These are phyloP conservation scores for Dermatemys mawii DNA, from an alignment of 2,113 vertebrate genomes.

Conservation along the genomic window DNA sequence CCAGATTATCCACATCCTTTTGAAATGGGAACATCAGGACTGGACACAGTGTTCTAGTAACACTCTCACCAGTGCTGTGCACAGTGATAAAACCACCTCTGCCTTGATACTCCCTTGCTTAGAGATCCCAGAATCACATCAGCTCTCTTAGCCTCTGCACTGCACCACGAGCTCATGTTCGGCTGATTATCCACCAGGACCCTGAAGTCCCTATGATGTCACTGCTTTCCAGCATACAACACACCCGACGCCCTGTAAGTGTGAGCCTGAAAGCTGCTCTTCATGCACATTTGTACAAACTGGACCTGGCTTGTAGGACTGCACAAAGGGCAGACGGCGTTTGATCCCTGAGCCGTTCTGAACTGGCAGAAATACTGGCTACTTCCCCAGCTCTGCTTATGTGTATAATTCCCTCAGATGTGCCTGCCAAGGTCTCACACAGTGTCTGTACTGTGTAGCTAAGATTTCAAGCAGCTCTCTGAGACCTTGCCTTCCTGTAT, in stretches of 20 bases:
- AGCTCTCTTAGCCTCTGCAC: neutral
- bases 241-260: no score
- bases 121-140: neutral
- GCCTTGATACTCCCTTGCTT: neutral
- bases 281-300: neutral
- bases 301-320: neutral
- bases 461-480: neutral
- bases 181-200: neutral
- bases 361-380: neutral
- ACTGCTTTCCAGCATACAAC: neutral
- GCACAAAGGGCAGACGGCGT: neutral
- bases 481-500: neutral
- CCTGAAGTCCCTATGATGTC: neutral
- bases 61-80: neutral
- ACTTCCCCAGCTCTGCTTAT: neutral
- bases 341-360: neutral
- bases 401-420: neutral
- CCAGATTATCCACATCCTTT: neutral
- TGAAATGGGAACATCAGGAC: neutral
- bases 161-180: neutral
- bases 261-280: neutral
- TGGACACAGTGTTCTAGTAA: neutral
- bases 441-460: neutral
- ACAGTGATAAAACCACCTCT: neutral
- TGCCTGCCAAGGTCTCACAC: neutral